Percentiles rank a stretch among this genome's conserved stretches.
These are phyloP conservation scores for Brachionus calyciflorus DNA, from an alignment of 1,140 invertebrate species.

Conservation along the genomic window DNA sequence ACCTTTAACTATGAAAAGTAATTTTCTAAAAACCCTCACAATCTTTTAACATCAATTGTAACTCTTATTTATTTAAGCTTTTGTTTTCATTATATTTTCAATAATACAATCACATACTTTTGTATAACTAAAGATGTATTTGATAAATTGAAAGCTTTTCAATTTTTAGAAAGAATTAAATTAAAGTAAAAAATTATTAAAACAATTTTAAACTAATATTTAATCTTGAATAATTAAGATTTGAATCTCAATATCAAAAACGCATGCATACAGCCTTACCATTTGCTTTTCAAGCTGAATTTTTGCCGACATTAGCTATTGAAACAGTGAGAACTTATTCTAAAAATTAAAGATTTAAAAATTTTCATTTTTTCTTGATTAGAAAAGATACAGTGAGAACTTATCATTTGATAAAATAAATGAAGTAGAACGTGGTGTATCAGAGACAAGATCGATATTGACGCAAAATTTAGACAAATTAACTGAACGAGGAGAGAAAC, in stretches of 20 bases:
- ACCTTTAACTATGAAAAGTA: slow-evolving; percentile 42
- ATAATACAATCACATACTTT: slow-evolving; percentile 42
- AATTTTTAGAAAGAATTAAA: slow-evolving; percentile 31
- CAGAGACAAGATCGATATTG: slow-evolving; percentile 36
- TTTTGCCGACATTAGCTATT: slow-evolving; percentile 20
- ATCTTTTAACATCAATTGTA: too few species aligned
- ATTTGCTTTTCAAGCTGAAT: slow-evolving; percentile 40
- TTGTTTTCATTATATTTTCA: slow-evolving; percentile 43
- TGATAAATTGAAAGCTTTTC: slow-evolving; percentile 1
- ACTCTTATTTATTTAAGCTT: slow-evolving; percentile 6
- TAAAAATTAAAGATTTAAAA: not conserved
- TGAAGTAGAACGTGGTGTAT: slow-evolving; percentile 7
- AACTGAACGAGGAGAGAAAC: slow-evolving; percentile 25
- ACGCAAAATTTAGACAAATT: slow-evolving; percentile 37
- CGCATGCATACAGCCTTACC: slow-evolving; percentile 25
- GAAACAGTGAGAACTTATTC: not conserved
- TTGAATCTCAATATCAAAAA: slow-evolving; percentile 39
- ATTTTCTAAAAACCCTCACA: not conserved
- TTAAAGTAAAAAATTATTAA: not conserved
- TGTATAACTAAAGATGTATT: slow-evolving; percentile 31
- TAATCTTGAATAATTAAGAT: not conserved
- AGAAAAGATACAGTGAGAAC: slow-evolving; percentile 22
- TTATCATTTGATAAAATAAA: slow-evolving; percentile 33
- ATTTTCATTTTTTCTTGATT: not conserved
- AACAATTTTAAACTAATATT: not conserved